These are phyloP conservation scores for Yponomeuta cagnagella DNA, from an alignment of 2,888 invertebrate species.

Conservation along the genomic window DNA sequence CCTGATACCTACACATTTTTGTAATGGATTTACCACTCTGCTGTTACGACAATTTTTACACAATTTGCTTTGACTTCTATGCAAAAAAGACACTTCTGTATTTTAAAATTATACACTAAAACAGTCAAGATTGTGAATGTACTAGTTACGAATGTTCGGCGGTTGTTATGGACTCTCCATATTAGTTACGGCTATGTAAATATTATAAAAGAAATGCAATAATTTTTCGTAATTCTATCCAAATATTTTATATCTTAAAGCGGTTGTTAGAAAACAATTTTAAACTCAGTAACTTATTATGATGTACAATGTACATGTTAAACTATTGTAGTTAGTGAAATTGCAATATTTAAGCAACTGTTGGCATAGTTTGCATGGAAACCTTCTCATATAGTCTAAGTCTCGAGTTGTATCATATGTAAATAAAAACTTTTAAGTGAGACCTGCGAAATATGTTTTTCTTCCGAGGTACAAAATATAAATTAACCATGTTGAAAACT, in stretches of 20 bases:
- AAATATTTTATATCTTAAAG: slow-evolving; percentile 41
- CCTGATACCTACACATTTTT: slow-evolving; percentile 33
- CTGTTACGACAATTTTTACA: slow-evolving; percentile 47
- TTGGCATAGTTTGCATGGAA: slow-evolving; percentile 39
- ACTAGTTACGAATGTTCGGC: slow-evolving; percentile 37
- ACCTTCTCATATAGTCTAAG: slow-evolving; percentile 52
- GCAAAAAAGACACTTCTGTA: slow-evolving; percentile 25
- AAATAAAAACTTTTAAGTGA: slow-evolving; percentile 68
- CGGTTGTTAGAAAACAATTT: slow-evolving; percentile 56
- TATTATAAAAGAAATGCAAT: slow-evolving; percentile 60
- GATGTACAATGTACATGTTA: slow-evolving; percentile 69
- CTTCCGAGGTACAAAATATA: slow-evolving; percentile 74
- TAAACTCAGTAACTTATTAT: slow-evolving; percentile 42
- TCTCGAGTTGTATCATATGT: slow-evolving; percentile 70
- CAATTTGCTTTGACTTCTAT: slow-evolving; percentile 43
- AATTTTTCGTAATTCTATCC: slow-evolving; percentile 66
- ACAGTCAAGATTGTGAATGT: background rate
- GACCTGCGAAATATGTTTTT: slow-evolving; percentile 72
- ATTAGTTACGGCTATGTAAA: slow-evolving; percentile 48
- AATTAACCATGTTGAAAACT: slow-evolving; percentile 74
- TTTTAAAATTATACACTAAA: slow-evolving; percentile 25
- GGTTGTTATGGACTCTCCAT: slow-evolving; percentile 16
- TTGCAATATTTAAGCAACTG: slow-evolving; percentile 55
- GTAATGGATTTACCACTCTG: slow-evolving; percentile 45
- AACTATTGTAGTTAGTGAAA: slow-evolving; percentile 63